These are phyloP conservation scores for Hyalella azteca DNA, from an alignment of 2,888 invertebrate genomes.

Conservation along the genomic window DNA sequence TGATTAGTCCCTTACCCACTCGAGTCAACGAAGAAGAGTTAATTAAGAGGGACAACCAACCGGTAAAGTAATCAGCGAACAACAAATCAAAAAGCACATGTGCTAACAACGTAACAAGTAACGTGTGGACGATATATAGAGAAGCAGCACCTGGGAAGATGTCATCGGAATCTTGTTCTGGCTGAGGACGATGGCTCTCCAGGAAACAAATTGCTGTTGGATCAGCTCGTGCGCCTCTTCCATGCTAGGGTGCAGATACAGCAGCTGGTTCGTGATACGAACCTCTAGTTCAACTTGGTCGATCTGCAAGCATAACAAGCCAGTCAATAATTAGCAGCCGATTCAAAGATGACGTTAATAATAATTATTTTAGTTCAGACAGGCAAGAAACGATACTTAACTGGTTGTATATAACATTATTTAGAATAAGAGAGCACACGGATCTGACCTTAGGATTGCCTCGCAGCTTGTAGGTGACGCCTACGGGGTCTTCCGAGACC, in stretches of 20 bases:
- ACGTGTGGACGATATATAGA: not conserved
- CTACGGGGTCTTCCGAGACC: constrained; percentile 76
- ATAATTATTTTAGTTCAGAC: too few relatives aligned
- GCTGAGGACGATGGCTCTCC: constrained; percentile 96
- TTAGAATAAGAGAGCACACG: not conserved
- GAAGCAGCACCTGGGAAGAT: constrained; percentile 68
- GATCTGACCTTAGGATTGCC: constrained; percentile 84
- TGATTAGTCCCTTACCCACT: too few relatives aligned
- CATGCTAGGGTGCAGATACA: constrained; percentile 72
- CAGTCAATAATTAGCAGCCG: too few relatives aligned
- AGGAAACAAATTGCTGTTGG: constrained; percentile 95
- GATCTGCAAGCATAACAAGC: constrained; percentile 69
- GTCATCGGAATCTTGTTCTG: constrained; percentile 94
- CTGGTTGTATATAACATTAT: too few relatives aligned
- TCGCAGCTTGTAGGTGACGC: constrained; percentile 79
- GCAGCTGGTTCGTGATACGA: constrained; percentile 96
- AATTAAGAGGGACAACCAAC: too few relatives aligned
- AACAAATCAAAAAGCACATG: not conserved
- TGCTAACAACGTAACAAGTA: not conserved
- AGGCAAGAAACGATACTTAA: too few relatives aligned
- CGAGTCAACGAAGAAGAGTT: too few relatives aligned
- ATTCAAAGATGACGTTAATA: too few relatives aligned
- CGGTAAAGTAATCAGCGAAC: not conserved
- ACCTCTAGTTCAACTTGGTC: constrained; percentile 94
- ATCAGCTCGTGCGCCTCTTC: constrained; percentile 74